These are phyloP conservation scores for Murina feae DNA, from an alignment of 2,113 vertebrate genomes.

Conservation along the genomic window DNA sequence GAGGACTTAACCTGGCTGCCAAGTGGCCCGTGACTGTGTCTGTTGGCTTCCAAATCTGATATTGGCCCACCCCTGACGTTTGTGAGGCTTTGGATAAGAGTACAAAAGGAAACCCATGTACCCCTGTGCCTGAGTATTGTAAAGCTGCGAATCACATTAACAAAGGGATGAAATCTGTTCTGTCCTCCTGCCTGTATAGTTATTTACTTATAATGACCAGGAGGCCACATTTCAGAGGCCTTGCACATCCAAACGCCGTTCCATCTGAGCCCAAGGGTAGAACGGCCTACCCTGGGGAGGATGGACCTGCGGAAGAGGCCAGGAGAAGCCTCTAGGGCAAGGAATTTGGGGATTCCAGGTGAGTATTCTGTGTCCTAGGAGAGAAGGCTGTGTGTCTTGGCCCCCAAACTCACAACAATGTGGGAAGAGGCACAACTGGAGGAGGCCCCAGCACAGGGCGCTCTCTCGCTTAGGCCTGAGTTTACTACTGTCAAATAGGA, in stretches of 20 bases:
- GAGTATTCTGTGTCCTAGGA: background rate
- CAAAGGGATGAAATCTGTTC: background rate
- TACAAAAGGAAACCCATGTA: background rate
- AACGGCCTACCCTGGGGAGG: background rate
- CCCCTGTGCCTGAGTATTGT: background rate
- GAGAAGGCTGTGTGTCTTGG: background rate
- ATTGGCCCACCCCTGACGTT: background rate
- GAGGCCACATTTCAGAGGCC: background rate
- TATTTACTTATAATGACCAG: background rate
- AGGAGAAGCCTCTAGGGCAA: background rate
- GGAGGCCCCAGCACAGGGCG: accelerated
- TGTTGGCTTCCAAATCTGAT: background rate
- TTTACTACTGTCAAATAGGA: background rate
- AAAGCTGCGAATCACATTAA: background rate
- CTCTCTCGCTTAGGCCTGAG: accelerated
- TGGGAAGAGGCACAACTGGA: background rate
- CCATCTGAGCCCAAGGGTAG: background rate
- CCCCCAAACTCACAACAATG: background rate
- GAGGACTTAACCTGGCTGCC: background rate
- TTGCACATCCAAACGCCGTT: background rate
- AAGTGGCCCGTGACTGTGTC: background rate
- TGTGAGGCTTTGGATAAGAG: background rate
- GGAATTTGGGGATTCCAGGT: background rate
- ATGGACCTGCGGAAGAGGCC: background rate
- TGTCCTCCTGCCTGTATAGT: background rate